A percentile compares a stretch with the other conserved stretches of the same genome.
Evolutionary conservation across 1,140 invertebrate genomes (phyloP).

Genomic region (Phthorimaea operculella): DNA sequence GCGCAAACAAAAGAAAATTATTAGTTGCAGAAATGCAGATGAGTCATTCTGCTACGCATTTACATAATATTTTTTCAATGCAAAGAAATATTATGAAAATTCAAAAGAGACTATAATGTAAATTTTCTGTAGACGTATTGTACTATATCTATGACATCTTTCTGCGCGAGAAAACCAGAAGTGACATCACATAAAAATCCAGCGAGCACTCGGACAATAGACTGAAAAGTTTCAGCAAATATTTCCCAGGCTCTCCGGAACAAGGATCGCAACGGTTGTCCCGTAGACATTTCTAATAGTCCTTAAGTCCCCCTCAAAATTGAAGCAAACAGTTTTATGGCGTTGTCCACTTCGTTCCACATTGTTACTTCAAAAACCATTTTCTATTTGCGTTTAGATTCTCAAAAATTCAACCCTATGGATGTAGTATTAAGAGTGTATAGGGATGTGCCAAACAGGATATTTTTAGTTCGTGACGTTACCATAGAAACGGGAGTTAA

Average conservation of each 20-base stretch:
- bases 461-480: conserved; percentile 40
- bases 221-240: background rate
- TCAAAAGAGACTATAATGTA: too few species aligned
- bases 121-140: too few species aligned
- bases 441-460: background rate
- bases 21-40: too few species aligned
- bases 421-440: conserved; percentile 9
- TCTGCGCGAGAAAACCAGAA: too few species aligned
- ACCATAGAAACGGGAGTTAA: conserved; percentile 38
- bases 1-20: too few species aligned
- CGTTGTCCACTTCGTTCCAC: conserved; percentile 41
- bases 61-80: too few species aligned
- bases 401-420: conserved; percentile 18
- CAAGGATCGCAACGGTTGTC: background rate
- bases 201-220: background rate
- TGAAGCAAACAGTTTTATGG: conserved; percentile 49
- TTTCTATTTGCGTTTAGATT: conserved; percentile 11
- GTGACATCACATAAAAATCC: too few species aligned
- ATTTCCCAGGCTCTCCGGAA: background rate
- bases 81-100: too few species aligned
- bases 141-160: too few species aligned
- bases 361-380: conserved; percentile 24
- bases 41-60: too few species aligned
- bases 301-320: conserved; percentile 40
- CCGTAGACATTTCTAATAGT: conserved; percentile 49